Evolutionary conservation across 2,113 vertebrate genomes (phyloP).

Genomic region (Copsychus sechellarum): DNA sequence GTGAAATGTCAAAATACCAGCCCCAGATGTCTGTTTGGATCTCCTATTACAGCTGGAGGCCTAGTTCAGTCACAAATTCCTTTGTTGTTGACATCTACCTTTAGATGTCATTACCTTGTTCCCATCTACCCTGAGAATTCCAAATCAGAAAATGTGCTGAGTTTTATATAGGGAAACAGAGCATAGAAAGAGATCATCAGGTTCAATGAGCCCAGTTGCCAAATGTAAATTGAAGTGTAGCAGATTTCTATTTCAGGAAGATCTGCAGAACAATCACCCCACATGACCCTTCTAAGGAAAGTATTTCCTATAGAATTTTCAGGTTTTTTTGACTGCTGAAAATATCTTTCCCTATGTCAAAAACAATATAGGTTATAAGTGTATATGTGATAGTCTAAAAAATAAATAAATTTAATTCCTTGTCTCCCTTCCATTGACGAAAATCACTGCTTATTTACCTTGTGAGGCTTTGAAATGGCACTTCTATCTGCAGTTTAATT

Average conservation of each 20-base stretch:
- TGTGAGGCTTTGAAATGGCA: neutral
- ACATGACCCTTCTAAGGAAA: neutral
- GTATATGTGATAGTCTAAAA: neutral
- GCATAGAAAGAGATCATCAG: neutral
- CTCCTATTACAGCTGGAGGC: neutral
- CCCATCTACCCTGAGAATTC: neutral
- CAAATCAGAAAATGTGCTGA: neutral
- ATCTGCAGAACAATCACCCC: neutral
- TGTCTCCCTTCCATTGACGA: fast-evolving
- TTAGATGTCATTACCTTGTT: neutral
- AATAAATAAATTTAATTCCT: neutral
- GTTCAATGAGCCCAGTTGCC: neutral
- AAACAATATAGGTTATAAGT: neutral
- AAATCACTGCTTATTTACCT: neutral
- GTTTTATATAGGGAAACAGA: neutral
- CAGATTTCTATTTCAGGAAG: neutral
- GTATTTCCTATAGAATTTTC: neutral
- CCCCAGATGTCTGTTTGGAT: neutral
- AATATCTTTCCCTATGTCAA: neutral
- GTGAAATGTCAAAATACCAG: neutral
- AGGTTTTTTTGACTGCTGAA: neutral
- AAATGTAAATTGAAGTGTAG: neutral
- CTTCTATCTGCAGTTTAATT: neutral
- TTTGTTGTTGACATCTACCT: neutral
- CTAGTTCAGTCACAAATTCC: neutral